Conservation (phyloP, 2,888 invertebrate genomes). For the Adelognathus sp. region DNA sequence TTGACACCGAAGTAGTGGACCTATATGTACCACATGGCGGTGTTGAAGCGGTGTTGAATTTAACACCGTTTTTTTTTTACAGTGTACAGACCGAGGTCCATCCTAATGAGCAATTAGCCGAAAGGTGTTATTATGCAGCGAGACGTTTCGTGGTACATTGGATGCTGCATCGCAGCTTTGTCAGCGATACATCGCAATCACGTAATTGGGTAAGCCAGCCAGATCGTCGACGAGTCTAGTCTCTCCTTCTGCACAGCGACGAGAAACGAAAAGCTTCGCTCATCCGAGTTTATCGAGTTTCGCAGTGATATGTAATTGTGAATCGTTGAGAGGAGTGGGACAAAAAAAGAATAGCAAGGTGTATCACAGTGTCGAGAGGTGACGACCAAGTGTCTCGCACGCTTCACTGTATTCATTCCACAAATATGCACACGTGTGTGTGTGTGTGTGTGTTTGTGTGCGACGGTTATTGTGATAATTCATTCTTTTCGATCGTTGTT, state of each 20-base stretch:
- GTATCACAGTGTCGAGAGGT: constrained; percentile 19
- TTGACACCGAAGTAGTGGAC: no score
- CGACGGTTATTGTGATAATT: neutral
- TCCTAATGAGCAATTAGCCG: constrained; percentile 69
- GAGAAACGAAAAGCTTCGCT: constrained; percentile 7
- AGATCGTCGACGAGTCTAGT: neutral
- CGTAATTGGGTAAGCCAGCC: constrained; percentile 59
- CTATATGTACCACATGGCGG: no score
- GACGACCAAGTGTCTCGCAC: constrained; percentile 10
- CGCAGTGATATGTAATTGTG: no score
- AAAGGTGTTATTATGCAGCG: neutral
- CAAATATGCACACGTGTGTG: neutral
- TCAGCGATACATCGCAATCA: constrained; percentile 59
- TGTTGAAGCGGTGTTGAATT: no score
- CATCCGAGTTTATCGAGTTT: constrained; percentile 68
- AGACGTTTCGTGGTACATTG: neutral
- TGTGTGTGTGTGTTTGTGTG: neutral
- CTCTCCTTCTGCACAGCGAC: neutral
- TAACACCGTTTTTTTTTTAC: no score
- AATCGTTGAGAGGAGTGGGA: neutral
- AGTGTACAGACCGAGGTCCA: no score
- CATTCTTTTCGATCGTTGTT: constrained; percentile 42
- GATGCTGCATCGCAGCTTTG: neutral
- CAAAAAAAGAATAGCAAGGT: neutral
- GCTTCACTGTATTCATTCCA: neutral